Percentiles rank a stretch among this genome's conserved stretches.
These are phyloP conservation scores for Nesogale talazaci DNA, from an alignment of 2,113 vertebrate genomes.

Conservation along the genomic window DNA sequence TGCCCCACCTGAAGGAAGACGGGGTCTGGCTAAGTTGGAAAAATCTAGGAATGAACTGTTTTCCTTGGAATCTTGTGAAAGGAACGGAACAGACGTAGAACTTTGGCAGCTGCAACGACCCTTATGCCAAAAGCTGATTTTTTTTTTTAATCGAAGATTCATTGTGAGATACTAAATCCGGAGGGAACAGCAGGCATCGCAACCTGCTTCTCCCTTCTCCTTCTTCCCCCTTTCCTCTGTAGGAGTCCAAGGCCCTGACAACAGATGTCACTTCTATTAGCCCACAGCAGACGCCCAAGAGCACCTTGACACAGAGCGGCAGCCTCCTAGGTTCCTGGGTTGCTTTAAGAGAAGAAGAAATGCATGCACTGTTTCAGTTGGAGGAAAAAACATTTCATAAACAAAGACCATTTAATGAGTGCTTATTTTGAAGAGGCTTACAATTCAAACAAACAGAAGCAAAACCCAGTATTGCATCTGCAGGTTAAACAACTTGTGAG, in stretches of 20 bases:
- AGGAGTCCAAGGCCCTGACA: background rate
- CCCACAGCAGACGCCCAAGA: background rate
- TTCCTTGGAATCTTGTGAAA: background rate
- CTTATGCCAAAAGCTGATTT: slow-evolving; percentile 46
- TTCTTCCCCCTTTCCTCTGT: background rate
- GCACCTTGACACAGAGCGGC: slow-evolving; percentile 32
- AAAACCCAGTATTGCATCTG: background rate
- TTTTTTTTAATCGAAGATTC: slow-evolving; percentile 28
- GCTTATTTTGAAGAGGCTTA: slow-evolving; percentile 44
- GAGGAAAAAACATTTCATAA: slow-evolving; percentile 52
- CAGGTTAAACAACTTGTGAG: slow-evolving; percentile 15
- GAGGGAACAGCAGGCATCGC: slow-evolving; percentile 62
- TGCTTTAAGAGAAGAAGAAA: background rate
- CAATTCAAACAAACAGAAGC: slow-evolving; percentile 26
- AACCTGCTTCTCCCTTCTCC: slow-evolving; percentile 41
- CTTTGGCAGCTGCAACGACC: background rate
- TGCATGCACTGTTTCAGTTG: background rate
- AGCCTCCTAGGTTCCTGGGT: slow-evolving; percentile 12
- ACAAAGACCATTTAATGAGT: slow-evolving; percentile 45
- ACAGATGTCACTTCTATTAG: slow-evolving; percentile 47
- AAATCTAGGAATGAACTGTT: background rate
- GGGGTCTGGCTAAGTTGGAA: background rate
- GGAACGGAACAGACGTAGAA: slow-evolving; percentile 15
- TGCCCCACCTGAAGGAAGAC: background rate
- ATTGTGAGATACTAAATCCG: slow-evolving; percentile 58